Evolutionary conservation across 2,797 vertebrate species (phyloP), one percentile per base, ranked within the genome.

Genomic region (Acanthopagrus latus): DNA sequence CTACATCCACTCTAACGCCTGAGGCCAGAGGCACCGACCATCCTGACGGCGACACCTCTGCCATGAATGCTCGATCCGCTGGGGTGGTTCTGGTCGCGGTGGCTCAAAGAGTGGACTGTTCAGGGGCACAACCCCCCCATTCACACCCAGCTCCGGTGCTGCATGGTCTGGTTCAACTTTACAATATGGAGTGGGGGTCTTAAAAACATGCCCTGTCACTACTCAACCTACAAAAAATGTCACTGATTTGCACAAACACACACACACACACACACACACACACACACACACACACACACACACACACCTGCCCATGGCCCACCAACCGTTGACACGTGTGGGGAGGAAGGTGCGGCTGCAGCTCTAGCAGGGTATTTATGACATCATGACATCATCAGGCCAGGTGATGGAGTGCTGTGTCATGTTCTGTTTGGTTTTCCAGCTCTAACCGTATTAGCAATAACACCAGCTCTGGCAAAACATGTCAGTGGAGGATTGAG

Each of bases 361-460:
- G 60, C 63, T 69, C 33, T 18, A 74, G 63, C 72, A 27, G 64
- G 54, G 38, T 86, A 78, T 88, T 89, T 68, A 89, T 90, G 86
- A 88, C 74, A 85, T 90, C 81, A 92, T 92, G 86, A 85, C 90
- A 89, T 93, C 93, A 92, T 81, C 73, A 33, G 74, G 70, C 72
- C 78, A 85, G 74, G 86, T 92, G 90, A 95, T 89, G 88, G 92
- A 94, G 90, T 89, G 93, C 90, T 80, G 79, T 83, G 91, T 93
- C 89, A 89, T 74, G 65, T 80, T 72, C 71, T 93, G 88, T 94
- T 94, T 94, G 73, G 84, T 90, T 95, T 96, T 95, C 93, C 94
- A 90, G 84, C 76, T 5, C 80, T 85, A 71, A 90, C 84, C 41
- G 11, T 82, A 81, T 84, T 82, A 89, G 86, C 86, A 85, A 87